Evolutionary conservation across 35 echinoderm and acorn worm species (phyloP), one percentile per base, ranked within the genome.

Genomic region (Heliocidaris erythrogramma): DNA sequence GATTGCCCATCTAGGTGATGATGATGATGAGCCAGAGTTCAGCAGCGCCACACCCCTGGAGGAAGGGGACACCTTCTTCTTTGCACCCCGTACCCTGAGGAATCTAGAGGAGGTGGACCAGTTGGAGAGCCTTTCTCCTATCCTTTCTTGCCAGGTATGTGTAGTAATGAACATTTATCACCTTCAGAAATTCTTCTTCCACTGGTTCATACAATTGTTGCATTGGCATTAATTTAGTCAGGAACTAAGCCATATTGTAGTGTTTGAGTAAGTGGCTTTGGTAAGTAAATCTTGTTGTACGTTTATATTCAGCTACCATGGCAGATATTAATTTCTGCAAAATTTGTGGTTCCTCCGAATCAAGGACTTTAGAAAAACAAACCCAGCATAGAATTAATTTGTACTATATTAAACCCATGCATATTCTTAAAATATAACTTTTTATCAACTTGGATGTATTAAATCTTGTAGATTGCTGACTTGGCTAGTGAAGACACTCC

Each of bases 31-130:
- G 48, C 98, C 97, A 16, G 98, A 99, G 60, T 99, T 97, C 90
- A 97, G 97, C 85, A 99, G 98, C 85, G 97, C 98, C 29, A 99
- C 96, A 59, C 98, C 97, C n/a, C 94, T 99, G 14, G 97, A 97
- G 89, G 97, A 99, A 93, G 98, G 98, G 14, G 98, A 99, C 60
- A 99, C 98, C 5, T 99, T 99, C 94, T 99, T 99, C 95, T 99
- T 99, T 97, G 98, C 98, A 85, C 98, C 98, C 16, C 95, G 98
- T 48, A 94, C 96, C 49, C 95, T 99, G 30, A 97, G 96, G 85
- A 99, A 99, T 95, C 90, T 99, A 91, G 97, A 97, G 85, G 95
- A 97, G 84, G 97, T 97, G 52, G 97, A 97, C 65, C 97, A 99
- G 91, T 50, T 97, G 94, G 98, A 99, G 78, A 97, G 97, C 60